Evolutionary conservation across 2,888 invertebrate genomes (phyloP).

Genomic region (Cordilura impudica): DNA sequence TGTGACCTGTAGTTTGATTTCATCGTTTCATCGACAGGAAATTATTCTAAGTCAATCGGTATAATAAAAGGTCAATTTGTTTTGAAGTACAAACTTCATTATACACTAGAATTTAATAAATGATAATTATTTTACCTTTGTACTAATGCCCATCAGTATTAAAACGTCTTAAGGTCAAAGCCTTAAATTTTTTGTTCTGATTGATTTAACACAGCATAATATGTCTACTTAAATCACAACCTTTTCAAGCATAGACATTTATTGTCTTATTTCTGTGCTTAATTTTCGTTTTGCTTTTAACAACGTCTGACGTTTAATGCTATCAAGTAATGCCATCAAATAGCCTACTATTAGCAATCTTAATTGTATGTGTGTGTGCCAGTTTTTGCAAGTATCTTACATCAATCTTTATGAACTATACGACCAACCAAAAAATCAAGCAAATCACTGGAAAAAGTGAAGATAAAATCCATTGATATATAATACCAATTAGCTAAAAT

Average conservation of each 20-base stretch:
- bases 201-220: too few species aligned
- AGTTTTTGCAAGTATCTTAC: neutral
- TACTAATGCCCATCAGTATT: too few species aligned
- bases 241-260: neutral
- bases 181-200: too few species aligned
- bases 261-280: neutral
- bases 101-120: too few species aligned
- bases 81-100: too few species aligned
- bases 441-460: neutral
- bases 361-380: neutral
- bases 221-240: too few species aligned
- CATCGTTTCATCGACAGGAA: too few species aligned
- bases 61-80: too few species aligned
- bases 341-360: neutral
- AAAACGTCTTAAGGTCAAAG: too few species aligned
- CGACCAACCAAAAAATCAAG: neutral
- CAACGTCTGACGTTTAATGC: neutral
- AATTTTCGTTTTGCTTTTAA: neutral
- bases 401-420: neutral
- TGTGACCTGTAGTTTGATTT: too few species aligned
- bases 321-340: slow-evolving; percentile 6
- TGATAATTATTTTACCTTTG: too few species aligned
- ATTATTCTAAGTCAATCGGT: too few species aligned
- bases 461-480: neutral
- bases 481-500: slow-evolving; percentile 6